phyloP scores from a whole-genome alignment of 2,113 vertebrate genomes.

The Dolichotis patagonum region DNA sequence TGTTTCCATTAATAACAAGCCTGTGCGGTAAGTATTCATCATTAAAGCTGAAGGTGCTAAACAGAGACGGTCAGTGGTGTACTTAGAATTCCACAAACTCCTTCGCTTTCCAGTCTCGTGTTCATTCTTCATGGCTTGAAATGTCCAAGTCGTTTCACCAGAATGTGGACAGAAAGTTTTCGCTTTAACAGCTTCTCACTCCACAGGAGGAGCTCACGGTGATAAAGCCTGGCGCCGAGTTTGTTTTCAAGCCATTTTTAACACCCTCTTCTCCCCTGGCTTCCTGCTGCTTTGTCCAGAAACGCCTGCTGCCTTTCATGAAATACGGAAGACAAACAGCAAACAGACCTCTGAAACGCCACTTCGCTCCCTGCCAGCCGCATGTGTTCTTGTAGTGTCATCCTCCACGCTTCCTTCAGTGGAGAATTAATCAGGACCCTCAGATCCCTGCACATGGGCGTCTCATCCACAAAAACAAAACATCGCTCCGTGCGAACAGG shows the following conservation, averaged over 20 bases:
- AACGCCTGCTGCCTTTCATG: background rate
- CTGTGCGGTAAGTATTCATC: background rate
- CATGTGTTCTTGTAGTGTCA: background rate
- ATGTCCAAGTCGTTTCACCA: background rate
- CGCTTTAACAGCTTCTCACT: background rate
- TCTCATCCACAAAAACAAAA: background rate
- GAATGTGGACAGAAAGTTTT: background rate
- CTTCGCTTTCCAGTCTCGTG: background rate
- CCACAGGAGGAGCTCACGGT: background rate
- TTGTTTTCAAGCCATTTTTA: background rate
- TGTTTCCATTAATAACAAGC: background rate
- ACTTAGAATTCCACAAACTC: background rate
- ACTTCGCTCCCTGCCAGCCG: background rate
- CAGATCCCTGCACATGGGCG: background rate
- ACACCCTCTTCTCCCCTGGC: background rate
- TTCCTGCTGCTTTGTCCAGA: conserved; percentile 28
- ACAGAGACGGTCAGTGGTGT: background rate
- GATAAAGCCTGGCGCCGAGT: background rate
- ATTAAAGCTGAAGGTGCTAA: background rate
- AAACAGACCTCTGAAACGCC: background rate
- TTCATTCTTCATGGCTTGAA: background rate
- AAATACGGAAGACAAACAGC: background rate
- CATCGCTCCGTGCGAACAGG: background rate
- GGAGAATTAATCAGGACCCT: background rate
- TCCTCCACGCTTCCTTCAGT: background rate